Percentiles rank a stretch among this genome's conserved stretches.
phyloP scores from a whole-genome alignment of 2,888 invertebrate species.

The Cataglyphis albicans region DNA sequence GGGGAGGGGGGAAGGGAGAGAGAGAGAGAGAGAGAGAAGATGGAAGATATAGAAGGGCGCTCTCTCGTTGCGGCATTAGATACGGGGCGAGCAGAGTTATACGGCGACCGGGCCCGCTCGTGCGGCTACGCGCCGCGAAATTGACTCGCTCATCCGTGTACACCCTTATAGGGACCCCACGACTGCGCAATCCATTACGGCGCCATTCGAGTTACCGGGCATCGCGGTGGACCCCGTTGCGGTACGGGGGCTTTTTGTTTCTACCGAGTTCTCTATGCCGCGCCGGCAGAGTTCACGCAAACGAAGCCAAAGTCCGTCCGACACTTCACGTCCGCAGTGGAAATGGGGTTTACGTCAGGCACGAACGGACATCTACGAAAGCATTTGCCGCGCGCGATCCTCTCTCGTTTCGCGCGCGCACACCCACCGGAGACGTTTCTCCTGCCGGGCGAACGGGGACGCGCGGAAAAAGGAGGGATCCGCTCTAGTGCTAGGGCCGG shows the following conservation, averaged over 20 bases:
- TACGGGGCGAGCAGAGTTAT: conserved; percentile 51
- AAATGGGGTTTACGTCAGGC: conserved; percentile 57
- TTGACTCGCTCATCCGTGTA: conserved; percentile 61
- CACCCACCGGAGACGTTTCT: conserved; percentile 27
- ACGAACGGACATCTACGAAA: conserved; percentile 53
- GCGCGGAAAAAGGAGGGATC: conserved; percentile 49
- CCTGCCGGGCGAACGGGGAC: neutral
- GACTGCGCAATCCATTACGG: conserved; percentile 56
- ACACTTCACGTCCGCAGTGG: conserved; percentile 55
- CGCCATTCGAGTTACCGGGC: conserved; percentile 51
- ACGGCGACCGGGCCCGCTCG: conserved; percentile 51
- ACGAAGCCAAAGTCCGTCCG: conserved; percentile 55
- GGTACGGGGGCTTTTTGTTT: conserved; percentile 53
- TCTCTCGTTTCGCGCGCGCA: neutral
- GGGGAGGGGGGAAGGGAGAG: neutral
- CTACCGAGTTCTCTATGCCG: conserved; percentile 39
- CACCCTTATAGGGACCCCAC: conserved; percentile 55
- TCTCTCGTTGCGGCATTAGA: conserved; percentile 55
- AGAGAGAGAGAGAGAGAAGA: neutral
- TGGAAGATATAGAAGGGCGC: conserved; percentile 43
- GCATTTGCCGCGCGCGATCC: conserved; percentile 32
- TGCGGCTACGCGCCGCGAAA: conserved; percentile 59
- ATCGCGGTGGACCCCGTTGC: conserved; percentile 43
- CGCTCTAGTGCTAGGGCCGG: conserved; percentile 57
- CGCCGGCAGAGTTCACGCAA: conserved; percentile 56